Evolutionary conservation across 2,113 vertebrate genomes (phyloP).

Genomic region (Pachypanchax playfairii): DNA sequence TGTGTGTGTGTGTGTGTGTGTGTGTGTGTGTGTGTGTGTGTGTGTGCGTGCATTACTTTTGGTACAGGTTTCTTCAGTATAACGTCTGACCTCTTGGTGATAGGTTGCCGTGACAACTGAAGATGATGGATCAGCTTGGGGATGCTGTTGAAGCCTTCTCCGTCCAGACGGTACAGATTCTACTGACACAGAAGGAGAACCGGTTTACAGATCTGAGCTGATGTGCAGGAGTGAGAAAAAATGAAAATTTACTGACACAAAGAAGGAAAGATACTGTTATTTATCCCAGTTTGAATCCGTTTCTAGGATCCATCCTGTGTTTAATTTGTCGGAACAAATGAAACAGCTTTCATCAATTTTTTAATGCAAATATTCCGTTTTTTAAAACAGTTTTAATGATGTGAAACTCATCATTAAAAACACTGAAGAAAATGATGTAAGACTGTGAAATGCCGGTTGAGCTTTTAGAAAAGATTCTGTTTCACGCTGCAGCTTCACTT

Average conservation of each 20-base stretch:
- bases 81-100: conserved; percentile 87
- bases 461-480: not conserved
- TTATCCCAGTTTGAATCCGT: not conserved
- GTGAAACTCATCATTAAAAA: not conserved
- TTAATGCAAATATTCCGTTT: not conserved
- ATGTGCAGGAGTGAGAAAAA: not conserved
- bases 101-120: conserved; percentile 79
- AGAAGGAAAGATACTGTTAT: not conserved
- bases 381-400: not conserved
- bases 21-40: not conserved
- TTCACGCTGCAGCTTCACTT: conserved; percentile 65
- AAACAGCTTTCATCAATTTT: not conserved
- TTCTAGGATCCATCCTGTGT: not conserved
- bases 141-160: conserved; percentile 87
- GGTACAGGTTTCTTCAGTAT: conserved; percentile 82
- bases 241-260: not conserved
- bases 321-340: too few relatives aligned
- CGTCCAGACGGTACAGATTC: conserved; percentile 91
- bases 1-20: not conserved
- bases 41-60: conserved; percentile 74
- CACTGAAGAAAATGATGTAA: conserved; percentile 15
- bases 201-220: conserved; percentile 3
- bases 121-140: conserved; percentile 88
- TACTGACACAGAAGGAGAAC: conserved; percentile 65
- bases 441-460: conserved; percentile 5